Evolutionary conservation across 2,888 invertebrate species (phyloP).

Genomic region (Mesorhabditis spiculigera): DNA sequence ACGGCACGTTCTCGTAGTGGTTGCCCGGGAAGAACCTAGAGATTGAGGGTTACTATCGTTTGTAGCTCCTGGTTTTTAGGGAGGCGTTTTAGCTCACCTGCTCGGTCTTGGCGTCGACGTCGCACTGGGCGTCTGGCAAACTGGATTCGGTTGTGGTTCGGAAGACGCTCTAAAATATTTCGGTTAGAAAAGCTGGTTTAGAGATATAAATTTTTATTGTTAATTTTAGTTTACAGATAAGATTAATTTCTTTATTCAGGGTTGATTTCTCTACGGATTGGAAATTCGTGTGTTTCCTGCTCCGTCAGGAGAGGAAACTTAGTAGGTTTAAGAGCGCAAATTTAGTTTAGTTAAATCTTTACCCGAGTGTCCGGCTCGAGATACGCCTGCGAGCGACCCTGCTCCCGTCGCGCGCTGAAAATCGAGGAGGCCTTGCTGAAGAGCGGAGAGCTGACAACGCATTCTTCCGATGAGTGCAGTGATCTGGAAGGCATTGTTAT

Average conservation of each 20-base stretch:
- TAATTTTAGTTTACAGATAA: too few relatives aligned
- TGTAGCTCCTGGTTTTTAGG: not conserved
- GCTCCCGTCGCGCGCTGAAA: not conserved
- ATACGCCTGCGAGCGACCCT: not conserved
- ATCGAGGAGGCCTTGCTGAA: not conserved
- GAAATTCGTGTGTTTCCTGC: not conserved
- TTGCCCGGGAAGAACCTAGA: conserved; percentile 23
- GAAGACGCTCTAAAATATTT: conserved; percentile 3
- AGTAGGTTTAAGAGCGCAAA: too few relatives aligned
- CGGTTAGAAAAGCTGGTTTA: not conserved
- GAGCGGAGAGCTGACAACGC: not conserved
- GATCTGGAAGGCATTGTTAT: not conserved
- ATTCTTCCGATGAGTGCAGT: not conserved
- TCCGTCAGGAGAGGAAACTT: not conserved
- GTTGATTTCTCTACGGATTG: too few relatives aligned
- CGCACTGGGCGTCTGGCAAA: not conserved
- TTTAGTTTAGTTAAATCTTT: not conserved
- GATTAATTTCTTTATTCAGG: too few relatives aligned
- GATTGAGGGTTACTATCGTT: not conserved
- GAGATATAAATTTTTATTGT: too few relatives aligned
- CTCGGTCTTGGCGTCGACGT: conserved; percentile 1
- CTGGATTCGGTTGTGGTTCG: conserved; percentile 2
- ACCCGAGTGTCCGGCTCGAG: not conserved
- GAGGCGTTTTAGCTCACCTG: not conserved
- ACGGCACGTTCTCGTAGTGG: conserved; percentile 20